Conservation (phyloP, 2,888 invertebrate genomes). For the Horisme vitalbata region DNA sequence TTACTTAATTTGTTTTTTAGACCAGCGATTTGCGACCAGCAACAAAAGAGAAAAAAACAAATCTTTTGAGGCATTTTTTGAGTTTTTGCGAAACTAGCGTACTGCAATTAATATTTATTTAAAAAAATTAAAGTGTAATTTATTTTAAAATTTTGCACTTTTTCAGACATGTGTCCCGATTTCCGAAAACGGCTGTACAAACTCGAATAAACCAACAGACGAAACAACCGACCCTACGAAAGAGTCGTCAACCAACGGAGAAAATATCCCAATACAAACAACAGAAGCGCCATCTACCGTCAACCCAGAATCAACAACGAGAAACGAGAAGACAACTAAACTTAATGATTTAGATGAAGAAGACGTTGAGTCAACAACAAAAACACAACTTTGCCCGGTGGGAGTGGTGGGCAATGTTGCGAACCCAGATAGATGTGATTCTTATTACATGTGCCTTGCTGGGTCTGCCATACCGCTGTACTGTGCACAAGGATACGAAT, state of each 20-base stretch:
- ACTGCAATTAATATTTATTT: no score
- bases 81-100: no score
- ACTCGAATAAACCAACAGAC: not conserved
- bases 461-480: slow-evolving; percentile 26
- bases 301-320: not conserved
- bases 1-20: no score
- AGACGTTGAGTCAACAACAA: slow-evolving; percentile 7
- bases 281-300: slow-evolving; percentile 7
- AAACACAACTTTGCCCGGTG: slow-evolving; percentile 30
- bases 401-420: slow-evolving; percentile 38
- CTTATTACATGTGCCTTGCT: slow-evolving; percentile 40
- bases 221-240: not conserved
- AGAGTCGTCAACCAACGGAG: slow-evolving; percentile 7
- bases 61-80: no score
- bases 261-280: slow-evolving; percentile 10
- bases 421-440: slow-evolving; percentile 38
- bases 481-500: slow-evolving; percentile 38
- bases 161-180: slow-evolving; percentile 2
- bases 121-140: no score
- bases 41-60: no score
- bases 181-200: slow-evolving; percentile 17
- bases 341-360: no score
- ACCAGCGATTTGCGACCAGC: no score
- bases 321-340: not conserved
- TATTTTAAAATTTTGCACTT: no score